Evolutionary conservation across 2,888 invertebrate species (phyloP).

Genomic region (Amblyteles armatorius): DNA sequence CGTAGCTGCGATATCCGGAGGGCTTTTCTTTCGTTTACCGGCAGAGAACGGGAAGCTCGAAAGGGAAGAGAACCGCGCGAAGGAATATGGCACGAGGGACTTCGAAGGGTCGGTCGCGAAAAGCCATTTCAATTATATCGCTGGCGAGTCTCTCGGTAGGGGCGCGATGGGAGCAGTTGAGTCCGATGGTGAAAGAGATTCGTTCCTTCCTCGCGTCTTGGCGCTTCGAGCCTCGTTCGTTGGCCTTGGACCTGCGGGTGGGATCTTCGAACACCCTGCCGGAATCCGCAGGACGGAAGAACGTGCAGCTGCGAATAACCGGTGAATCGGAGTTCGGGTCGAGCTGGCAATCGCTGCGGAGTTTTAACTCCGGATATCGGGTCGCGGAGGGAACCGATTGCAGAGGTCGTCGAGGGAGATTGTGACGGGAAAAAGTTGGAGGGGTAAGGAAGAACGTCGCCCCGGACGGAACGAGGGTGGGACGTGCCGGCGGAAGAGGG

Average conservation of each 20-base stretch:
- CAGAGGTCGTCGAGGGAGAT: constrained; percentile 8
- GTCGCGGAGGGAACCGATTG: neutral
- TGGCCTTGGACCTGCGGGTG: neutral
- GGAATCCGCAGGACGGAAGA: neutral
- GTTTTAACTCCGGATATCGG: constrained; percentile 7
- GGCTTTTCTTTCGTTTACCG: constrained; percentile 29
- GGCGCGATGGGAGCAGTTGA: constrained; percentile 62
- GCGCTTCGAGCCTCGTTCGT: neutral
- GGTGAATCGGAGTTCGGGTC: neutral
- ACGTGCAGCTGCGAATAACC: neutral
- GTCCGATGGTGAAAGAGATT: constrained; percentile 37
- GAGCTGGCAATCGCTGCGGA: constrained; percentile 4
- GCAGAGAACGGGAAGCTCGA: neutral
- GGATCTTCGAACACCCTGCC: neutral
- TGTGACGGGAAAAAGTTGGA: neutral
- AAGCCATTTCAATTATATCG: constrained; percentile 62
- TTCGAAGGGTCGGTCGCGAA: constrained; percentile 18
- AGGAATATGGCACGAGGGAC: constrained; percentile 46
- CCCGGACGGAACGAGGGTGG: constrained; percentile 5
- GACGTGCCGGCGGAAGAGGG: constrained; percentile 22
- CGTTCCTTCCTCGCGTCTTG: constrained; percentile 14
- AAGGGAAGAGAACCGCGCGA: constrained; percentile 14
- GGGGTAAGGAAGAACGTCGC: constrained; percentile 23
- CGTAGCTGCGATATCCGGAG: neutral
- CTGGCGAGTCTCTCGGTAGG: constrained; percentile 35